Base-by-base conservation (phyloP, 1,140 invertebrate genomes). In the Anastrepha ludens region DNA sequence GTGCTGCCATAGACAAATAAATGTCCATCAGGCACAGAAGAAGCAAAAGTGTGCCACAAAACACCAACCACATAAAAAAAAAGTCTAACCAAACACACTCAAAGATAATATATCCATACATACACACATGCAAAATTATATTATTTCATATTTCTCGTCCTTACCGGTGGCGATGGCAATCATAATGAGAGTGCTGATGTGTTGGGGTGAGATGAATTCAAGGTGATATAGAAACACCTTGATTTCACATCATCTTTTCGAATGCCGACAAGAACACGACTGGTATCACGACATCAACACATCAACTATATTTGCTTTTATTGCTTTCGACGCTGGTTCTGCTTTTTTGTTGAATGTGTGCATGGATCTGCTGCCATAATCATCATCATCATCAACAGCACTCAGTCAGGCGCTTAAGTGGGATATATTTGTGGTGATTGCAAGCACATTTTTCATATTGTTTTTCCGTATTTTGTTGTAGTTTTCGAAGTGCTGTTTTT, bases 361-460 rank as follows among this genome's bases (percentile, higher is more conserved):
- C 15, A 17, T 62, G 17, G 20, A 81, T 17, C 1, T 55, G 47
- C 47, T 55, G 74, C 74, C 74, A 55, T 81, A 55, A 55, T 55
- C 74, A 81, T 81, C 50, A 81, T 58, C 74, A 55, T 55, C 47
- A 81, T 50, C 47, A 81, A 55, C 47, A 50, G 50, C 74, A 55
- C 55, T 81, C 50, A 50, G 74, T 20, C 47, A 81, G 74, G 74
- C 41, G 74, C 44, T 81, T 50, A 81, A 81, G 20, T 81, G 50
- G 47, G 39, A 44, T 55, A 81, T 55, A 20, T 81, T 81, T 81
- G 74, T 50, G 74, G 50, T 81, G 44, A 81, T 81, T 81, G 47
- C 20, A 55, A n/a, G 17, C 74, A n/a, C 74, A 81, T 81, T 20
- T 81, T 81, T 81, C 74, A 81, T 55, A 8, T 55, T 55, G n/a